Percentiles rank a stretch among this genome's conserved stretches.
Evolutionary conservation across 2,113 vertebrate species (phyloP).

Genomic region (Rallus limicola): DNA sequence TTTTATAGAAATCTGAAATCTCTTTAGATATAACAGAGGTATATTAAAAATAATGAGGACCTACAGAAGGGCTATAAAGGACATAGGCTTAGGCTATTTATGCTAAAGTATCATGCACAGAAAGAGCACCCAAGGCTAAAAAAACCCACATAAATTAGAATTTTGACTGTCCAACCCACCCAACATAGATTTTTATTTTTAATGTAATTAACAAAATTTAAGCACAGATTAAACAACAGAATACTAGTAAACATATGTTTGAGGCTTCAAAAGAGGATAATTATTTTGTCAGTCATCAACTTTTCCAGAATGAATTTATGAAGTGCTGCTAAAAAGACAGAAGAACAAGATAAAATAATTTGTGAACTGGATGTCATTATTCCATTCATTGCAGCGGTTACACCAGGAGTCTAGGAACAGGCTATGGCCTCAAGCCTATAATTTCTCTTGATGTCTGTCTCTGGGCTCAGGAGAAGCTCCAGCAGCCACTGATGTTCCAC

Average conservation of each 20-base stretch:
- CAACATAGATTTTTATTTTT: slow-evolving; percentile 69
- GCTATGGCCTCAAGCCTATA: background rate
- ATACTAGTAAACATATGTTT: slow-evolving; percentile 29
- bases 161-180: slow-evolving; percentile 54
- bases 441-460: background rate
- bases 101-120: background rate
- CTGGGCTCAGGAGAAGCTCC: background rate
- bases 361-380: slow-evolving; percentile 5
- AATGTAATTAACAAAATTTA: slow-evolving; percentile 71
- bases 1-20: background rate
- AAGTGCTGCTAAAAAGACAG: slow-evolving; percentile 46
- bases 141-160: slow-evolving; percentile 29
- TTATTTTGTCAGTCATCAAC: slow-evolving; percentile 31
- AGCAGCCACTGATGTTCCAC: background rate
- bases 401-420: background rate
- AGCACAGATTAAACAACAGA: slow-evolving; percentile 51
- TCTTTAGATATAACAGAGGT: background rate
- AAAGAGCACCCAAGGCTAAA: slow-evolving; percentile 42
- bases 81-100: background rate
- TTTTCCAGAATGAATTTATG: slow-evolving; percentile 45
- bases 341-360: slow-evolving; percentile 5
- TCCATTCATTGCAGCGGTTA: background rate
- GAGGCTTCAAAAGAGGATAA: background rate
- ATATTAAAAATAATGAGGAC: background rate
- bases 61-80: background rate